These are phyloP conservation scores for Harpagus bidentatus DNA, from an alignment of 2,113 vertebrate species.

Conservation along the genomic window DNA sequence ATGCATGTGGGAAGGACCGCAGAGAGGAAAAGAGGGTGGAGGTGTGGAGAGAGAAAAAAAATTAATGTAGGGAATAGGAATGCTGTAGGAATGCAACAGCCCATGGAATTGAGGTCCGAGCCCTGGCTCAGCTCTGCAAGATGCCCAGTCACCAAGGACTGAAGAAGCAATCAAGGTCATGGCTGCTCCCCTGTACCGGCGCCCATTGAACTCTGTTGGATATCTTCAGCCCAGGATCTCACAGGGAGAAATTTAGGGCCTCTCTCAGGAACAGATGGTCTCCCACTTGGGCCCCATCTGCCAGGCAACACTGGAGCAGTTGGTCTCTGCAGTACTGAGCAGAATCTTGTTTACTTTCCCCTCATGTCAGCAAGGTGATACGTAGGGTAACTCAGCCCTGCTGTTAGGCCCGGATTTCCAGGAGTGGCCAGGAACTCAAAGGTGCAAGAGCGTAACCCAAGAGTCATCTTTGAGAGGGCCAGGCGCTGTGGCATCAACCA, in stretches of 20 bases:
- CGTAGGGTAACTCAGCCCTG: background rate
- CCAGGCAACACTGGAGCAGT: slow-evolving; percentile 41
- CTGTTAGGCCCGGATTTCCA: background rate
- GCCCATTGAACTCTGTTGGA: background rate
- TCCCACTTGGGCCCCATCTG: slow-evolving; percentile 52
- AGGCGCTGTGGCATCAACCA: background rate
- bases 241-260: background rate
- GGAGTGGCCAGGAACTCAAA: background rate
- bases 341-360: slow-evolving; percentile 47
- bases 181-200: background rate
- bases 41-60: background rate
- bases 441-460: background rate
- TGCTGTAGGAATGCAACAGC: background rate
- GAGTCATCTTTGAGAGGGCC: background rate
- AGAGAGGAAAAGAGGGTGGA: background rate
- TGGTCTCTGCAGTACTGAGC: slow-evolving; percentile 21
- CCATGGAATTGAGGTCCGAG: background rate
- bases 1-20: accelerated
- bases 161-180: background rate
- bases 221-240: background rate
- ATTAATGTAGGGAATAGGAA: background rate
- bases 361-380: slow-evolving; percentile 1
- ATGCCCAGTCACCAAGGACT: background rate
- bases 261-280: slow-evolving; percentile 17
- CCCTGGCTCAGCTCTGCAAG: background rate